Evolutionary conservation across 2,797 vertebrate species (phyloP).

Genomic region (Chanos chanos): DNA sequence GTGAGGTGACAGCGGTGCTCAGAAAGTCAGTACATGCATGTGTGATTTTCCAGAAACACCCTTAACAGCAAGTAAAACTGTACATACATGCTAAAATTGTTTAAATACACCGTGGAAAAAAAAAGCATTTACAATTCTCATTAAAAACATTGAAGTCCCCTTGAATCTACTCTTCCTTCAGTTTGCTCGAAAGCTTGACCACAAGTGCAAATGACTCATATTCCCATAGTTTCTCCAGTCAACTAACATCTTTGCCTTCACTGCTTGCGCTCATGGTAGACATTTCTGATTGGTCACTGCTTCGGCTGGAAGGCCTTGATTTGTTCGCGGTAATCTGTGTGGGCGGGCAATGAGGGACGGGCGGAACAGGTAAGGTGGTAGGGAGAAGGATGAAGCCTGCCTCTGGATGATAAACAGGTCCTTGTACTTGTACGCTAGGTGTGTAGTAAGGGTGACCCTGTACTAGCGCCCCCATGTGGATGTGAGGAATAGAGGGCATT

Average conservation of each 20-base stretch:
- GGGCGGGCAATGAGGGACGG: slow-evolving; percentile 25
- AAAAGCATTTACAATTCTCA: no score
- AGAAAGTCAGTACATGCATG: no score
- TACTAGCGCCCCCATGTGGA: slow-evolving; percentile 24
- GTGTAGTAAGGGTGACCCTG: slow-evolving; percentile 20
- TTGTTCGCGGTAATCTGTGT: slow-evolving; percentile 21
- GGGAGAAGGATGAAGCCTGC: slow-evolving; percentile 28
- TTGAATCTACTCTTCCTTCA: no score
- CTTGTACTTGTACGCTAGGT: slow-evolving; percentile 25
- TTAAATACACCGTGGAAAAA: no score
- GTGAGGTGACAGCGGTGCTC: no score
- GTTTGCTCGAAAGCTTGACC: no score
- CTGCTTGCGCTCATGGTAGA: slow-evolving; percentile 47
- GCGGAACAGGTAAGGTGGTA: not conserved
- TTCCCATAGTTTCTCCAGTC: slow-evolving; percentile 4
- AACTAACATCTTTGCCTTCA: slow-evolving; percentile 46
- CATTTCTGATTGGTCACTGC: slow-evolving; percentile 46
- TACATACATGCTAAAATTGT: no score
- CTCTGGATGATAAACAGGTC: slow-evolving; percentile 27
- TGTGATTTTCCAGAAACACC: no score
- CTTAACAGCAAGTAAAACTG: no score
- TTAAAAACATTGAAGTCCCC: no score
- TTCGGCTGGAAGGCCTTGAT: slow-evolving; percentile 46
- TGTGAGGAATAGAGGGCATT: not conserved
- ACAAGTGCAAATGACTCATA: not conserved